A percentile compares a stretch with the other conserved stretches of the same genome.
Evolutionary conservation across 2,888 invertebrate species (phyloP).

Genomic region (Standfussiana lucernea): DNA sequence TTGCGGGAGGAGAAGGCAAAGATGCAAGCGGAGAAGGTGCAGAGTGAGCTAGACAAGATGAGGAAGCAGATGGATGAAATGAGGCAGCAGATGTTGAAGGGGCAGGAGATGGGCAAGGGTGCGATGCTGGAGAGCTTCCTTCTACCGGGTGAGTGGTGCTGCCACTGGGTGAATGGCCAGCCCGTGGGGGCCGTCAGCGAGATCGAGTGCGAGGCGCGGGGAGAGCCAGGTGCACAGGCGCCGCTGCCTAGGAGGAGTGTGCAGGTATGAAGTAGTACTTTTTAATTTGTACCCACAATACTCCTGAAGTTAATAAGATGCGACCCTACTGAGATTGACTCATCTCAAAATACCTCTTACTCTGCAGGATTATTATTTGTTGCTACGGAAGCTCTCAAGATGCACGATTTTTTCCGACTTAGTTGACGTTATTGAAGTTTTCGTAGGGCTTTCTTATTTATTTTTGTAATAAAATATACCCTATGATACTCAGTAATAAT

Average conservation of each 20-base stretch:
- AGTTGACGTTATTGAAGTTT: too few relatives aligned
- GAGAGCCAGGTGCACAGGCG: constrained; percentile 80
- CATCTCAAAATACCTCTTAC: neutral
- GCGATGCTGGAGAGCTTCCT: constrained; percentile 77
- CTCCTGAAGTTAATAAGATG: neutral
- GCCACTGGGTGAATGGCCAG: constrained; percentile 93
- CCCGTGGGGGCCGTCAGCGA: constrained; percentile 91
- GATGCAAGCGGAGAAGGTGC: constrained; percentile 83
- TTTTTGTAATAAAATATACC: too few relatives aligned
- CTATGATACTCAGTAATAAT: too few relatives aligned
- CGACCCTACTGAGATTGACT: neutral
- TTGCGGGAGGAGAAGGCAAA: constrained; percentile 78
- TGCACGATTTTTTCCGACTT: too few relatives aligned
- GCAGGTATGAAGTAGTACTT: constrained; percentile 73
- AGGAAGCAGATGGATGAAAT: constrained; percentile 84
- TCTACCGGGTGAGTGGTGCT: constrained; percentile 91
- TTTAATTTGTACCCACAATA: neutral
- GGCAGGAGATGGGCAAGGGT: constrained; percentile 69
- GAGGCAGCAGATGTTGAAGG: constrained; percentile 81
- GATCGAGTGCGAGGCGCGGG: constrained; percentile 81
- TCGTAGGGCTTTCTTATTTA: too few relatives aligned
- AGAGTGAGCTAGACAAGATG: constrained; percentile 82
- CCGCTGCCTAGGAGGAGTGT: constrained; percentile 85
- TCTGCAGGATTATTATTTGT: too few relatives aligned
- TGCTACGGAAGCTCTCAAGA: too few relatives aligned